These are phyloP conservation scores for Aix galericulata DNA, from an alignment of 2,113 vertebrate genomes.

Conservation along the genomic window DNA sequence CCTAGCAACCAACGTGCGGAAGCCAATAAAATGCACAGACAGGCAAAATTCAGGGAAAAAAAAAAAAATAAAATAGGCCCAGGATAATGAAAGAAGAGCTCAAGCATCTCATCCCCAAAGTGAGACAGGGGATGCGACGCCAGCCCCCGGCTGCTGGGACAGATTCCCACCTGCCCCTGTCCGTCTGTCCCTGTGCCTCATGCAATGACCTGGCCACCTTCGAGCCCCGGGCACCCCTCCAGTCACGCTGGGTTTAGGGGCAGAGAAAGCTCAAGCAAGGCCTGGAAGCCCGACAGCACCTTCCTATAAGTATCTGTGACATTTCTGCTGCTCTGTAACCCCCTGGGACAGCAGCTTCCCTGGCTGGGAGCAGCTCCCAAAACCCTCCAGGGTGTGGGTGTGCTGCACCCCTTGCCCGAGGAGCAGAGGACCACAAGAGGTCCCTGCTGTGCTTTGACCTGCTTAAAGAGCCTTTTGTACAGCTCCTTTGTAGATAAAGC, in stretches of 20 bases:
- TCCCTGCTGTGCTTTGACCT: not conserved
- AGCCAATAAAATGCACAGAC: conserved; percentile 49
- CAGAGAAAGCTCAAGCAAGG: fast-evolving
- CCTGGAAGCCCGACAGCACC: not conserved
- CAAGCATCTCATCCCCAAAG: not conserved
- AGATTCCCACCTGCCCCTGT: not conserved
- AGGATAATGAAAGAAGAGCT: not conserved
- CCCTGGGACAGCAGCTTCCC: fast-evolving
- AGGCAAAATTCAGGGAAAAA: not conserved
- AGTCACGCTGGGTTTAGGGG: not conserved
- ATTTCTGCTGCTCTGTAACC: not conserved
- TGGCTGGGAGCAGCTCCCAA: not conserved
- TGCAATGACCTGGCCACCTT: fast-evolving
- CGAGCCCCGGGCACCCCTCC: fast-evolving
- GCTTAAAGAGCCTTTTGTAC: conserved; percentile 32
- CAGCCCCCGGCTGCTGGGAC: not conserved
- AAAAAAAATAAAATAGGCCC: not conserved
- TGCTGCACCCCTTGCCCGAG: not conserved
- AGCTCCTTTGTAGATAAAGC: conserved; percentile 7
- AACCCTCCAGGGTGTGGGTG: fast-evolving
- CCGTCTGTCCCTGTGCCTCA: not conserved
- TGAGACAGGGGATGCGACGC: not conserved
- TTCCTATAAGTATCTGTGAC: fast-evolving
- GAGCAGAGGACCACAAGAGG: not conserved
- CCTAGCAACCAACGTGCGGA: conserved; percentile 65